Evolutionary conservation across 2,113 vertebrate species (phyloP).

Genomic region (Caloenas nicobarica): DNA sequence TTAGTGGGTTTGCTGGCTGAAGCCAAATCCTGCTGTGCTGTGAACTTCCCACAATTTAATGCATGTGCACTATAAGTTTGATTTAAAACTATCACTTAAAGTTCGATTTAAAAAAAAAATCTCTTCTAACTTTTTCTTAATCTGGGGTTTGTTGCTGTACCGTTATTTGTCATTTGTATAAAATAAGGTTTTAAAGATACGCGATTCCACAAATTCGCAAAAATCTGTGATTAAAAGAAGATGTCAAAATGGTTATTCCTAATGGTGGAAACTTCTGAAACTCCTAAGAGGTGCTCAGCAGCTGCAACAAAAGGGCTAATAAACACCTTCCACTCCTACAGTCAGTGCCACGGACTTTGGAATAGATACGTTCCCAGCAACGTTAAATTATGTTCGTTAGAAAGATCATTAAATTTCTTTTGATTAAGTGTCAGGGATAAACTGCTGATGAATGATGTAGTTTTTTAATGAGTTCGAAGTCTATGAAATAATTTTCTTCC

Average conservation of each 20-base stretch:
- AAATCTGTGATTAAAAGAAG: background rate
- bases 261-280: background rate
- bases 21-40: background rate
- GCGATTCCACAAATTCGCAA: background rate
- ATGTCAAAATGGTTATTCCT: background rate
- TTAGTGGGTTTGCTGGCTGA: background rate
- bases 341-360: background rate
- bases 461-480: constrained; percentile 74
- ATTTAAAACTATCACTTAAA: background rate
- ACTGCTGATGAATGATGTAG: constrained; percentile 67
- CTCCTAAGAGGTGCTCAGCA: background rate
- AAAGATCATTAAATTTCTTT: constrained; percentile 68
- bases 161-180: background rate
- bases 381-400: background rate
- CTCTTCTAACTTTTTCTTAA: background rate
- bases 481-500: constrained; percentile 75
- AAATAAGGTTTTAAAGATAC: background rate
- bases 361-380: background rate
- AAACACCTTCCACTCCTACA: background rate
- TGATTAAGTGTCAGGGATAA: constrained; percentile 77
- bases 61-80: background rate
- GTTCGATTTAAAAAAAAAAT: background rate
- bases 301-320: background rate
- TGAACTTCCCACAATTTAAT: background rate
- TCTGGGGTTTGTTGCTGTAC: background rate